A percentile compares a stretch with the other conserved stretches of the same genome.
Evolutionary conservation across 1,140 invertebrate genomes (phyloP).

Genomic region (Tetraneura akinire): DNA sequence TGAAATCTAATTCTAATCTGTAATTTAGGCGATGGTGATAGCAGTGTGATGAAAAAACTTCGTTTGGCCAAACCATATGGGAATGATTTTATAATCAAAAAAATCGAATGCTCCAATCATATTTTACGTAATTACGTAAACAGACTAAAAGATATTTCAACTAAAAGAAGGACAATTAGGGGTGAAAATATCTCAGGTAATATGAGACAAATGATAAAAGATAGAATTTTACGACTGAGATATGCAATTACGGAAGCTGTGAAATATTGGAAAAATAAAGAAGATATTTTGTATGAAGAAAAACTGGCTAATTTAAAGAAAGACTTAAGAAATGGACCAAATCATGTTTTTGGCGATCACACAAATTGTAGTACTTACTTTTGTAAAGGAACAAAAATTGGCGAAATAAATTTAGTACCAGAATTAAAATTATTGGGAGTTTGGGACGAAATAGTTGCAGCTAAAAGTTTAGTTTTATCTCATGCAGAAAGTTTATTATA

Average conservation of each 20-base stretch:
- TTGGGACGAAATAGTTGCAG: not conserved
- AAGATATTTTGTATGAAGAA: not conserved
- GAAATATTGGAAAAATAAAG: not conserved
- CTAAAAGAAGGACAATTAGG: no score
- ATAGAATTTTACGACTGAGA: no score
- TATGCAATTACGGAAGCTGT: constrained; percentile 8
- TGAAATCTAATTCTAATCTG: no score
- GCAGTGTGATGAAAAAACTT: not conserved
- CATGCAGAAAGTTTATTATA: not conserved
- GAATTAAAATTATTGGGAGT: not conserved
- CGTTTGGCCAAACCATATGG: not conserved
- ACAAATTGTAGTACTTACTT: not conserved
- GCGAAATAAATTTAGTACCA: not conserved
- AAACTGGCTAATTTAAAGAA: not conserved
- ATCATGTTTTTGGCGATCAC: not conserved
- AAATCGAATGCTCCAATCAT: not conserved
- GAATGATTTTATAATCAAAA: not conserved
- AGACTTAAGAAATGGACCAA: not conserved
- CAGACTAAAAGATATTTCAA: no score
- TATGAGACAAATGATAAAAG: no score
- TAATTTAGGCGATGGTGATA: not conserved
- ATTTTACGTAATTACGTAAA: not conserved
- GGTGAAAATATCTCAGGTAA: no score
- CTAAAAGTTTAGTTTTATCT: not conserved
- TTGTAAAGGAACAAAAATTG: not conserved